Base-by-base conservation (phyloP, 2,888 invertebrate genomes). In the Pandemis cinnamomeana region DNA sequence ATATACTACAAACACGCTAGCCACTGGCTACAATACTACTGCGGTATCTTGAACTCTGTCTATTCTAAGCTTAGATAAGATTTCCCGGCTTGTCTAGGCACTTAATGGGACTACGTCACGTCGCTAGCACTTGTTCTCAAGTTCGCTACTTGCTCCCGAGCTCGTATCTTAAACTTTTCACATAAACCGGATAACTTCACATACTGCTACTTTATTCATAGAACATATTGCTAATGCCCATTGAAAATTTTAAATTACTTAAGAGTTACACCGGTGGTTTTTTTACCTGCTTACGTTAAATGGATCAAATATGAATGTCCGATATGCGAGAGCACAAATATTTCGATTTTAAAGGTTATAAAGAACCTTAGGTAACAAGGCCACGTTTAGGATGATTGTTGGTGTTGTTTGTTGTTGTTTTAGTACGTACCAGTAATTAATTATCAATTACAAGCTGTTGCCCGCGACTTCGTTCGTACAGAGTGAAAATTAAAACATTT, bases 181-280 rank as follows among this genome's bases (percentile, higher is more conserved):
- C 92, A 91, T 92, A 91, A 93, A 91, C 89, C 89, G 86, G 82
- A 82, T 86, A 89, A 92, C 88, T 91, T 91, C 86, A 86, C 87
- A 86, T 85, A 86, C 82, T 83, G 82, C 83, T 86, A 85, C 85
- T 87, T 66, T 68, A 72, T 48, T 61, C 15, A 66, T 86, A 87
- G 87, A 88, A 87, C 86, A 86, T 87, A 90, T 89, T 88, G 88
- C 87, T 85, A 82, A 88, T 90, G 86, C 84, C 85, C 84, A 87
- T 89, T 88, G 87, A 86, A 86, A 83, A 84, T 42, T 61, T 61
- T 41, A 61, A 61, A 42, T 8, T 15, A 36, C 27, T 55, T 41
- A 7, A 61, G 10, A 7, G 42, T 42, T 61, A n/a, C n/a, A 51
- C 8, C 20, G 20, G 2, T 8, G 7, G 15, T 7, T 3, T 27